These are phyloP conservation scores for Lethenteron reissneri DNA, from an alignment of 2,113 vertebrate genomes.

Conservation along the genomic window DNA sequence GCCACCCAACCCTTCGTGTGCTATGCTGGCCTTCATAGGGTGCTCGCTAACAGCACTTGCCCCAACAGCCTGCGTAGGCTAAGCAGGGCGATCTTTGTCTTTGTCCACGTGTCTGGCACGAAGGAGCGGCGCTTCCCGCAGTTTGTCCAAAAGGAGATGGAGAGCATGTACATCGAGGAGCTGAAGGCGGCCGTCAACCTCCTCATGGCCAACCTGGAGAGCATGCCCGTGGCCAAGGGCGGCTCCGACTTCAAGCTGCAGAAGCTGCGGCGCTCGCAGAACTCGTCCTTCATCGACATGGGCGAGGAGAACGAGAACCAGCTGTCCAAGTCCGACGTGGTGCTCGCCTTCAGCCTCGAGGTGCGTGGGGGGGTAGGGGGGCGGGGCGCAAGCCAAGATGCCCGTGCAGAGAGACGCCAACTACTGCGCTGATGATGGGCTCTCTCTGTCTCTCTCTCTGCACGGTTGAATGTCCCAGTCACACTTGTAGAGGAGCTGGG, in stretches of 20 bases:
- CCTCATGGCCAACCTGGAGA: slow-evolving; percentile 94
- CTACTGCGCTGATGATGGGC: neutral
- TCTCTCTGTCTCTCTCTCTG: neutral
- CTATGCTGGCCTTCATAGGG: no score
- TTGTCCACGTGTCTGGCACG: neutral
- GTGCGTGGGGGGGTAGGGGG: slow-evolving; percentile 23
- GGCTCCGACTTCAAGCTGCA: slow-evolving; percentile 89
- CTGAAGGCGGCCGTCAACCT: slow-evolving; percentile 86
- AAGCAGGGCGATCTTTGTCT: no score
- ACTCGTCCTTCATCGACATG: slow-evolving; percentile 94
- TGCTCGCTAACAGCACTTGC: no score
- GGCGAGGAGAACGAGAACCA: slow-evolving; percentile 95
- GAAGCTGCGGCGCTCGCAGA: slow-evolving; percentile 89
- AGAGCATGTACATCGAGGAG: slow-evolving; percentile 87
- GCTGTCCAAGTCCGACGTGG: slow-evolving; percentile 86
- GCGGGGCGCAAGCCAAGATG: neutral
- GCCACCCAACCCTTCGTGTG: no score
- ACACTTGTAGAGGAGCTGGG: no score
- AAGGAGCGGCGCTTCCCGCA: slow-evolving; percentile 75
- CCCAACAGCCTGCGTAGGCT: no score
- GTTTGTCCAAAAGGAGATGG: slow-evolving; percentile 90
- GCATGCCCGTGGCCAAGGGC: slow-evolving; percentile 95
- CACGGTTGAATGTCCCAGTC: no score
- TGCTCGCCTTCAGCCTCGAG: slow-evolving; percentile 84
- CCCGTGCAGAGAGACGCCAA: neutral